Evolutionary conservation across 2,113 vertebrate species (phyloP), one percentile per base, ranked within the genome.

Genomic region (Hucho hucho): DNA sequence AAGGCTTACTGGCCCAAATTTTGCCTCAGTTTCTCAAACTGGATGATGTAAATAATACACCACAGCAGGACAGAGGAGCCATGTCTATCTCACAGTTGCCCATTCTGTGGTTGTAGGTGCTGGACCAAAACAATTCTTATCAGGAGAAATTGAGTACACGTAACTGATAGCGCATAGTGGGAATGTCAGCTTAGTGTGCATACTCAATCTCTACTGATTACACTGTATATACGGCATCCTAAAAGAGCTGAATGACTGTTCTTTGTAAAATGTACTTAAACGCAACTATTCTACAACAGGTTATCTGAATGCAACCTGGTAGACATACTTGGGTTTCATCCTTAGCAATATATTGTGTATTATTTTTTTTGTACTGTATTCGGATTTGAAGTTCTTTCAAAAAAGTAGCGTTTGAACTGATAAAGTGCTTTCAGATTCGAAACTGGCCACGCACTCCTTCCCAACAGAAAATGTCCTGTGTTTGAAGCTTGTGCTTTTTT

Each of bases 301-400:
- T 88, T 76, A 83, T 90, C 81, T 84, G 90, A 89, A 92, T 88
- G 86, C 88, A 81, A 90, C 88, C 88, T 78, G 86, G 87, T 90
- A 89, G 83, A 91, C 84, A 91, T 88, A 90, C 86, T 89, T 90
- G 86, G 69, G 81, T 89, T 90, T 82, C 81, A 81, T 89, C 86
- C 86, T 69, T 87, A 94, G 92, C 91, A 93, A 93, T 93, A 93
- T 89, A 83, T 87, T 88, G 89, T 91, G 89, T 91, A 80, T 77
- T 71, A 80, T 69, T 5, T 76, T 79, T 90, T 93, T 91, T 88
- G 86, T 91, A 90, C 79, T 81, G 86, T 92, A 81, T 87, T 89
- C 84, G 78, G 64, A 65, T 79, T 76, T 74, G 69, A 77, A 53
- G 76, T 77, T 29, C 72, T 84, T 47, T 83, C 72, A 82, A 83